These are phyloP conservation scores for Pterocles burchelli DNA, from an alignment of 2,113 vertebrate genomes.

Conservation along the genomic window DNA sequence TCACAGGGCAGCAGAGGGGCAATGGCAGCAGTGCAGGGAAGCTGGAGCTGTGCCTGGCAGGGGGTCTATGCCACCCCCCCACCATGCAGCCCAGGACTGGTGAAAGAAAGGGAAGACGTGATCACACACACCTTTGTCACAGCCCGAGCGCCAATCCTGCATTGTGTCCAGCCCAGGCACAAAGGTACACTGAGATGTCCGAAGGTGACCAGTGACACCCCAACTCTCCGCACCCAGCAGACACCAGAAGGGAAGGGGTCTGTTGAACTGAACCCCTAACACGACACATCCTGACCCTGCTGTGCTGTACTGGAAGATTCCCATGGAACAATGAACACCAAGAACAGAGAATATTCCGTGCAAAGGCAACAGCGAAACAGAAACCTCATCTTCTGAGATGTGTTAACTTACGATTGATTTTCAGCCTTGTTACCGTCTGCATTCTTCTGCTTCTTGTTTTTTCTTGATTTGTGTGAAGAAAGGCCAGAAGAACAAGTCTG, in stretches of 20 bases:
- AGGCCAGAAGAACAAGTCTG: not conserved
- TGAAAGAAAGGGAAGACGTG: not conserved
- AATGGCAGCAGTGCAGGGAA: not conserved
- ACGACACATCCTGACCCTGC: not conserved
- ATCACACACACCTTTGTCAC: rapidly evolving
- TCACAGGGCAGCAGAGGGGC: not conserved
- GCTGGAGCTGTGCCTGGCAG: not conserved
- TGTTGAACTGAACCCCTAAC: too few species aligned
- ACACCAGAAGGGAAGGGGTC: not conserved
- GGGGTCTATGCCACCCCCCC: not conserved
- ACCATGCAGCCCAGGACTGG: rapidly evolving
- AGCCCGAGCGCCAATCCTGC: not conserved
- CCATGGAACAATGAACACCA: not conserved
- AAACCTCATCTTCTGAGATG: not conserved
- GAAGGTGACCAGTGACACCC: not conserved
- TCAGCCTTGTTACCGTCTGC: not conserved
- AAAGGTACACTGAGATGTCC: rapidly evolving
- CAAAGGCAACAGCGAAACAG: not conserved
- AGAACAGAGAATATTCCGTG: not conserved
- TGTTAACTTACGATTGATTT: not conserved
- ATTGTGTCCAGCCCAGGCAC: rapidly evolving
- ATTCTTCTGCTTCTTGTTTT: not conserved
- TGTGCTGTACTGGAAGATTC: rapidly evolving
- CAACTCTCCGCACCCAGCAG: not conserved
- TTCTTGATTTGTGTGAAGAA: not conserved